Evolutionary conservation across 2,888 invertebrate species (phyloP), one percentile per base, ranked within the genome.

Genomic region (Tridacna gigas): DNA sequence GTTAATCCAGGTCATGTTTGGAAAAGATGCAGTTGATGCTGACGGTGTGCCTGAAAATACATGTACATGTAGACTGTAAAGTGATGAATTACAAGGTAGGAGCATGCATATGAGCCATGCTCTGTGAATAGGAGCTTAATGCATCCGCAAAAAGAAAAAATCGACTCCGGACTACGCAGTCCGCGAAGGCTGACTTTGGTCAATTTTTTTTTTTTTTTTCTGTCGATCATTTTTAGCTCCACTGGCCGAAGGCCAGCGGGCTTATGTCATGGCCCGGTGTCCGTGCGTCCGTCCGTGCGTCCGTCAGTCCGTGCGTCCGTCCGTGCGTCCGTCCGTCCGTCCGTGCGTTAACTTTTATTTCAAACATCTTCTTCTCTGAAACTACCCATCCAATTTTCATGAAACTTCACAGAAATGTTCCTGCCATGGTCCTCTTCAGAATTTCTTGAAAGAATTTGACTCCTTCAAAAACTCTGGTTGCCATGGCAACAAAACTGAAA

Each of bases 321-420:
- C 13, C 61, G 61, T 61, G n/a, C 61, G 61, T 61, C 13, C 61
- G 61, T 61, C 13, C 61, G 61, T 61, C 13, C 61, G n/a, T 61
- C 13, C 61, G 61, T 61, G 22, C 18, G 22, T 61, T 61, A 61
- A 61, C 22, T 61, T 51, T 51, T 51, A 11, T 15, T 51, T 51
- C 15, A 51, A 51, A 51, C 51, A 15, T 13, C 51, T 51, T 51
- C 51, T 51, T 51, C 51, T 51, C 51, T 15, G 12, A 13, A 51
- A 51, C 51, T 15, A 51, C 51, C 15, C 15, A 15, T 11, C 51
- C 51, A 51, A 51, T 51, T 51, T 51, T 11, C 12, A 13, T 51
- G 51, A 51, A 51, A 51, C 51, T 51, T 51, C 51, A 51, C 15
- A 15, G 51, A 15, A 51, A 51, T 11, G 12, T 13, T 51, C 51